These are phyloP conservation scores for Coptotermes formosanus DNA, from an alignment of 1,140 invertebrate species.

Conservation along the genomic window DNA sequence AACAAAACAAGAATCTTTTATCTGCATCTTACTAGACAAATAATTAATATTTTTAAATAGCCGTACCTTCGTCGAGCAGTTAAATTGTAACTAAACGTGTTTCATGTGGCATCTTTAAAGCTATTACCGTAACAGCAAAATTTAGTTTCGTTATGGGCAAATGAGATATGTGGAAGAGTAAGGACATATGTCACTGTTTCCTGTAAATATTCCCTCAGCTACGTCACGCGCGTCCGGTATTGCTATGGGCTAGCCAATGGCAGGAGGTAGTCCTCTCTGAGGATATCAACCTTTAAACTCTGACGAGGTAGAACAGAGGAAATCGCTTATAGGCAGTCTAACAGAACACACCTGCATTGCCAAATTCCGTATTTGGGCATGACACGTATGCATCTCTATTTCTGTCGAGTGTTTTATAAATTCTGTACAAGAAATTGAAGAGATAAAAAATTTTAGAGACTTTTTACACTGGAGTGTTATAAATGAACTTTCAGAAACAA, in stretches of 20 bases:
- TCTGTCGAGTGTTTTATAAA: slow-evolving; percentile 4
- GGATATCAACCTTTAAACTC: slow-evolving; percentile 9
- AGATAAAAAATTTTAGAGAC: background rate
- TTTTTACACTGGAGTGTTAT: background rate
- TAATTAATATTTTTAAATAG: too few relatives aligned
- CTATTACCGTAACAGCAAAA: background rate
- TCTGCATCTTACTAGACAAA: too few relatives aligned
- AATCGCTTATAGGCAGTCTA: background rate
- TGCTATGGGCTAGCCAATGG: background rate
- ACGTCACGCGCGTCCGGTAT: background rate
- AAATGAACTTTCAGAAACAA: background rate
- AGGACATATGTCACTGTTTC: background rate
- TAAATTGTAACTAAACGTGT: background rate
- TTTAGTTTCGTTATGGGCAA: background rate
- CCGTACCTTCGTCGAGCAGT: background rate
- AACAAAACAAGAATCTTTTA: too few relatives aligned
- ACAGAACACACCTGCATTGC: background rate
- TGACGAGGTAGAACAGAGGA: slow-evolving; percentile 10
- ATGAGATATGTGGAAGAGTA: background rate
- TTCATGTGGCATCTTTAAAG: background rate
- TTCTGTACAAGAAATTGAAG: background rate
- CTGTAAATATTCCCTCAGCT: background rate
- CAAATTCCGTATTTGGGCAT: slow-evolving; percentile 1
- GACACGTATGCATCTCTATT: background rate
- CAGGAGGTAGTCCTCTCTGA: slow-evolving; percentile 1